Evolutionary conservation across 2,797 vertebrate genomes (phyloP), one percentile per base, ranked within the genome.

Genomic region (Adelosebastes latens): DNA sequence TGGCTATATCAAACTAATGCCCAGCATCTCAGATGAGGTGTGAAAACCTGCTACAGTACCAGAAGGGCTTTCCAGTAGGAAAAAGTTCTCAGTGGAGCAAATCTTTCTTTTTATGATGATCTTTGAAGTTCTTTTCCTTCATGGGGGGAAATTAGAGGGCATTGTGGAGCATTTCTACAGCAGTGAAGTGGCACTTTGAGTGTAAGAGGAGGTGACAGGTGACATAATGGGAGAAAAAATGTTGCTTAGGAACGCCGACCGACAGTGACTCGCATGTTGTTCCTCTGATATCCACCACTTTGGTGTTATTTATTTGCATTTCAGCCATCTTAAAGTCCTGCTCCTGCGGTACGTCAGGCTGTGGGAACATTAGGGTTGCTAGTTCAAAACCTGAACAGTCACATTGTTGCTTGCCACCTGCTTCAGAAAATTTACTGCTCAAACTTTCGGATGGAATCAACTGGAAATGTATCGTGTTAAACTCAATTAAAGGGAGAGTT

Each of bases 191-290:
- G 39, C 72, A 60, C 52, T 46, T 76, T n/a, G 32, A 63, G 62
- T 60, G n/a, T 31, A 65, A 70, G n/a, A 55, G 64, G 63, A 73
- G 32, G 62, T 63, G 78, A 60, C 56, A 42, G 25, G 81, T 67
- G 82, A 80, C 29, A 67, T 53, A 32, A 74, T 55, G 16, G 72
- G 8, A 6, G 36, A 39, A 14, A 36, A 67, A 74, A 76, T 69
- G 66, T 64, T 81, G 56, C 72, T 79, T 22, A 82, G 72, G 39
- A 85, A 84, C 76, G 77, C 22, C 42, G 52, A 49, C 53, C 3
- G 20, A 29, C 39, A 8, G 10, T 31, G 9, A 72, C n/a, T 32
- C 22, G 24, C 18, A 13, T n/a, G 12, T 52, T 70, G 25, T 36
- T 31, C 4, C 9, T 78, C 66, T 39, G 39, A 62, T 61, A 10